Evolutionary conservation across 2,888 invertebrate genomes (phyloP), one percentile per base, ranked within the genome.

Genomic region (Phyto melanocephala): DNA sequence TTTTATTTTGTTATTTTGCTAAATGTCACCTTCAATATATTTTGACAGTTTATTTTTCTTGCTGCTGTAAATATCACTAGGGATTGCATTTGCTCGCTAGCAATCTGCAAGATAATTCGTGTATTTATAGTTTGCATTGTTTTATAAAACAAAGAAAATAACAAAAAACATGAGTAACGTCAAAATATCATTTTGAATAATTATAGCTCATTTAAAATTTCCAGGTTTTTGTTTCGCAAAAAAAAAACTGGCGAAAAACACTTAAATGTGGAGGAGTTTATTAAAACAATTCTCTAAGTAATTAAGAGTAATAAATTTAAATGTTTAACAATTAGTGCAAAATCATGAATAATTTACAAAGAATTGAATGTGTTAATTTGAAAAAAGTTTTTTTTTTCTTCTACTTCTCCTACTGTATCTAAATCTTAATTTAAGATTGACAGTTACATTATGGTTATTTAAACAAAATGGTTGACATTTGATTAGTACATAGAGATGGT

Each of bases 11-110:
- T 85, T 82, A 2, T 22, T 28, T 28, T 54, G 13, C 45, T 78
- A 86, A 87, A 85, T 88, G 89, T 88, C 88, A 84, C 85, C 81
- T 85, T 87, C 90, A 79, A 89, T 89, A 86, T 78, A 87, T 85
- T 88, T 88, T 87, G 90, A 85, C 89, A 85, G 88, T 86, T 88
- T 83, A 83, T 56, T 60, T 40, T 28, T 42, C 71, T 28, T 65
- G 2, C 37, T 24, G n/a, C 11, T 10, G 5, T 11, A 15, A 47
- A 45, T 35, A 24, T 60, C 85, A 71, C 84, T 47, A 45, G 81
- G 81, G 85, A 84, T 77, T 83, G 65, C 72, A 68, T 28, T 74
- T 71, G 58, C 50, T 33, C 22, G 11, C 24, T n/a, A 47, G 15
- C 33, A 79, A 54, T 47, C 63, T 68, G 3, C 11, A 40, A n/a